These are phyloP conservation scores for Pteruthius melanotis DNA, from an alignment of 2,113 vertebrate species.

Conservation along the genomic window DNA sequence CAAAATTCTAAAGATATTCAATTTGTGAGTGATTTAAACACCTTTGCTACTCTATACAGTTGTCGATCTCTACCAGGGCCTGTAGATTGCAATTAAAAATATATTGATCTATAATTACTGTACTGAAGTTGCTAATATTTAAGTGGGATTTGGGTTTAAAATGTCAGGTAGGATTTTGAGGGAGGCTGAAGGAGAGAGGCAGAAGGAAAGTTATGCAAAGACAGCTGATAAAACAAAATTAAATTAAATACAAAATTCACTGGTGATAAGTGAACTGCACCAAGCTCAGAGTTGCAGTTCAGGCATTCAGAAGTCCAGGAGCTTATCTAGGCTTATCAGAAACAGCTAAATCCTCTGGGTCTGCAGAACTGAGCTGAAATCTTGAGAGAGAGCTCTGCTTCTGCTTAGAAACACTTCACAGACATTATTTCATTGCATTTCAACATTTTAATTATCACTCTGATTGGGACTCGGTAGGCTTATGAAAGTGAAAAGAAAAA, in stretches of 20 bases:
- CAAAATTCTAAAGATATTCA: neutral
- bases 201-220: neutral
- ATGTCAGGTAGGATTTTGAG: neutral
- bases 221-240: neutral
- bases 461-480: neutral
- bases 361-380: neutral
- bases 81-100: neutral
- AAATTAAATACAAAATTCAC: neutral
- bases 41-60: neutral
- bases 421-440: neutral
- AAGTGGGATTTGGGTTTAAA: neutral
- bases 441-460: neutral
- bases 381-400: neutral
- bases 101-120: neutral
- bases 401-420: constrained; percentile 1
- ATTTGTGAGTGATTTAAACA: neutral
- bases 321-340: constrained; percentile 20
- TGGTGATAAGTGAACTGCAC: neutral
- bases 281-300: neutral
- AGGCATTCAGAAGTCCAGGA: neutral
- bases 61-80: neutral
- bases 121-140: neutral
- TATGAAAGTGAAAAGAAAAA: constrained; percentile 15
- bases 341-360: neutral
- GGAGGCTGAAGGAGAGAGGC: neutral